Percentiles rank a stretch among this genome's conserved stretches.
Evolutionary conservation across 2,888 invertebrate species (phyloP).

Genomic region (Trissolcus brochymenae): DNA sequence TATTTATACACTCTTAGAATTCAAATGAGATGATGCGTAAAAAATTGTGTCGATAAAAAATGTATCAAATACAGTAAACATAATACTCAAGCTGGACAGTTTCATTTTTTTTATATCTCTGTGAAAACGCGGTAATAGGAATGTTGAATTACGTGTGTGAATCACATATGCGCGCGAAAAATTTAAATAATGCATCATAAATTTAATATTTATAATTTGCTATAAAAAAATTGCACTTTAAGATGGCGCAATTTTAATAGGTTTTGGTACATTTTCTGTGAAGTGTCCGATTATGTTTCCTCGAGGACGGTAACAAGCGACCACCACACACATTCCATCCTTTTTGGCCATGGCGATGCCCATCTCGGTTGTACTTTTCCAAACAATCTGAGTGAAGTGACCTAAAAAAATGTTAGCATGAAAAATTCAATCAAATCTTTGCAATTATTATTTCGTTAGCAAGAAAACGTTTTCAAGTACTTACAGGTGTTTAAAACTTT

Average conservation of each 20-base stretch:
- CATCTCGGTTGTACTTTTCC: slow-evolving; percentile 85
- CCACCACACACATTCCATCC: slow-evolving; percentile 79
- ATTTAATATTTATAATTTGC: background rate
- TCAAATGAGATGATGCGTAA: background rate
- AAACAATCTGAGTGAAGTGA: slow-evolving; percentile 86
- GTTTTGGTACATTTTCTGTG: slow-evolving; percentile 74
- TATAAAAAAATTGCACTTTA: slow-evolving; percentile 5
- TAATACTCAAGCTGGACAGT: slow-evolving; percentile 32
- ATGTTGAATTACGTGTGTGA: slow-evolving; percentile 67
- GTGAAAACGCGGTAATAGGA: slow-evolving; percentile 61
- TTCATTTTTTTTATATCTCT: slow-evolving; percentile 10
- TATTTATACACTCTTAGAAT: slow-evolving; percentile 9
- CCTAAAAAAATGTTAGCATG: slow-evolving; percentile 63
- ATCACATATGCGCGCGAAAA: slow-evolving; percentile 61
- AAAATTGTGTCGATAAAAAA: slow-evolving; percentile 8
- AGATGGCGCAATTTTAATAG: slow-evolving; percentile 60
- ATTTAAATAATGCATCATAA: slow-evolving; percentile 47
- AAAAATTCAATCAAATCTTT: background rate
- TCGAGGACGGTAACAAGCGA: slow-evolving; percentile 81
- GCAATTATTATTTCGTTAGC: too few species aligned
- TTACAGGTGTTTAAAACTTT: slow-evolving; percentile 81
- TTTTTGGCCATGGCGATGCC: slow-evolving; percentile 85
- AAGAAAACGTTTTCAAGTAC: slow-evolving; percentile 62
- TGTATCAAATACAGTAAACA: slow-evolving; percentile 18
- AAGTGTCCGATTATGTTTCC: slow-evolving; percentile 80